A percentile compares a stretch with the other conserved stretches of the same genome.
phyloP scores from a whole-genome alignment of 2,888 invertebrate genomes.

The Torymus texanus region DNA sequence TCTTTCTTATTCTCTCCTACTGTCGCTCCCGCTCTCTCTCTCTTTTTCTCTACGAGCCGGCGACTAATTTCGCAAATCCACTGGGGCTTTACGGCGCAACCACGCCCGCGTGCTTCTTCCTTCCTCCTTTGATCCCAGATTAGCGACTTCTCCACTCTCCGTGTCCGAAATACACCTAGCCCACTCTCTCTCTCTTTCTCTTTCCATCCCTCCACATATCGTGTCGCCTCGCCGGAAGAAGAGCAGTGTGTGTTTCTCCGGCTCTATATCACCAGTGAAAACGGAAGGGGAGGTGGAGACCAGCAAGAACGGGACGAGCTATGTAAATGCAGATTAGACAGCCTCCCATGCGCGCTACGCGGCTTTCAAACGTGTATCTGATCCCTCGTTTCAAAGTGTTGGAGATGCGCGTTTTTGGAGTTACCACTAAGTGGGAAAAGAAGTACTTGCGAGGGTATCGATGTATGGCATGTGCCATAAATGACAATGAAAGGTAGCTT shows the following conservation, averaged over 20 bases:
- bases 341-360: constrained; percentile 52
- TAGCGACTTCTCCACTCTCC: constrained; percentile 50
- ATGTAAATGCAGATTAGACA: constrained; percentile 67
- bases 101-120: constrained; percentile 53
- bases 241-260: too few relatives aligned
- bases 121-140: constrained; percentile 58
- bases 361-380: constrained; percentile 59
- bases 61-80: constrained; percentile 47
- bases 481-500: too few relatives aligned
- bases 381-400: constrained; percentile 52
- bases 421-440: too few relatives aligned
- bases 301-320: constrained; percentile 59
- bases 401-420: too few relatives aligned
- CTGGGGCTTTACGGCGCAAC: constrained; percentile 3
- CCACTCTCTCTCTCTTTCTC: too few relatives aligned
- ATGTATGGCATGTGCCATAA: too few relatives aligned
- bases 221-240: too few relatives aligned
- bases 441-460: too few relatives aligned
- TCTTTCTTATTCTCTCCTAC: not conserved
- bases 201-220: too few relatives aligned
- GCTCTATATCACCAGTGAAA: not conserved
- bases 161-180: constrained; percentile 47
- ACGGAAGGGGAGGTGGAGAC: constrained; percentile 21
- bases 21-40: not conserved
- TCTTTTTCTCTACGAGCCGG: not conserved